These are phyloP conservation scores for Psix sp. DNA, from an alignment of 1,140 invertebrate species.

Conservation along the genomic window DNA sequence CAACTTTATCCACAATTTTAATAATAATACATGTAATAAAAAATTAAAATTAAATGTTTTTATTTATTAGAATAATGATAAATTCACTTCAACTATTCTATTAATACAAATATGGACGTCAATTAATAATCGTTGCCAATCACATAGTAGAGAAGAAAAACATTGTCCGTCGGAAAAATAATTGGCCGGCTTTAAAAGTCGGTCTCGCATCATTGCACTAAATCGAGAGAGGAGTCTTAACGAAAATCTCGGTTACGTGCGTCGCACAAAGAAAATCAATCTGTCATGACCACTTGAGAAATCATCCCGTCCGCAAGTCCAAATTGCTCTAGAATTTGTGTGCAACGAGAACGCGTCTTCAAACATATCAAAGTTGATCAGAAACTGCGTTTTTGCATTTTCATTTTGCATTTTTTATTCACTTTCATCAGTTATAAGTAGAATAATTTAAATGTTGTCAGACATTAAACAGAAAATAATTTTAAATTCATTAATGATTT, in stretches of 20 bases:
- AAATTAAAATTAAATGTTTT: no score
- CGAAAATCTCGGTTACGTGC: slow-evolving; percentile 46
- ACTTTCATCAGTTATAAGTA: no score
- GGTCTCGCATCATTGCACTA: slow-evolving; percentile 49
- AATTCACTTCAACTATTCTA: no score
- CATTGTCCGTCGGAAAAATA: slow-evolving; percentile 56
- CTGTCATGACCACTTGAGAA: slow-evolving; percentile 53
- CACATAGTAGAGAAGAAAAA: slow-evolving; percentile 31
- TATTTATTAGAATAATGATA: no score
- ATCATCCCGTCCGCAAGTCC: slow-evolving; percentile 22
- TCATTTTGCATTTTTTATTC: no score
- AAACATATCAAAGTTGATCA: not conserved
- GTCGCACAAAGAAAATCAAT: slow-evolving; percentile 43
- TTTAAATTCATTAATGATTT: no score
- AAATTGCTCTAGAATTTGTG: slow-evolving; percentile 33
- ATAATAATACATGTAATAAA: not conserved
- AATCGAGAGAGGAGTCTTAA: slow-evolving; percentile 47
- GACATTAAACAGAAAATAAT: no score
- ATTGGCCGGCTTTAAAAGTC: slow-evolving; percentile 49
- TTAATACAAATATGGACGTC: no score
- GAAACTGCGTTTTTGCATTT: no score
- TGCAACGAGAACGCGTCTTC: slow-evolving; percentile 13
- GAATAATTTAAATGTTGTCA: no score
- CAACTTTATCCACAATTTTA: not conserved
- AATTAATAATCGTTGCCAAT: slow-evolving; percentile 25